Base-by-base conservation (phyloP, 2,888 invertebrate species). In the Gymnoscelis rufifasciata region DNA sequence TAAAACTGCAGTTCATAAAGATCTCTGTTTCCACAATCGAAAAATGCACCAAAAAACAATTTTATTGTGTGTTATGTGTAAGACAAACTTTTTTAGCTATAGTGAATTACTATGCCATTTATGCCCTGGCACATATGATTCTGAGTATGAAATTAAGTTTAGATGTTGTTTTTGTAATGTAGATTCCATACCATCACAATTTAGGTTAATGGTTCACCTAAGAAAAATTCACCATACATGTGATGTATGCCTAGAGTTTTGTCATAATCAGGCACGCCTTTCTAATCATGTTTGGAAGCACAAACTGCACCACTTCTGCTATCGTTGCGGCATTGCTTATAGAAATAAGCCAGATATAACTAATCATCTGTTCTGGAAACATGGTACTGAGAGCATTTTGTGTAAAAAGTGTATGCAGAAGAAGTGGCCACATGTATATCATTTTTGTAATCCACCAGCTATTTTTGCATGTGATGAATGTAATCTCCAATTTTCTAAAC, bases 261-360 rank as follows among this genome's bases (percentile, higher is more conserved):
- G 95, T 64, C 91, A 92, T 40, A 93, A 92, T 70, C 96, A 96
- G 69, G 91, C 92, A 56, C 92, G 93, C 57, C 83, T 96, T 1
- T 95, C 95, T 0, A 94, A 94, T 62, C 96, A 96, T 68, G 94
- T 96, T 13, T 95, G 95, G 94, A 96, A 96, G 80, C 96, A 96
- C 71, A 96, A 96, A 78, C 77, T 96, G 29, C 92, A 95, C 74
- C 95, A 96, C 78, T 83, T 95, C 44, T 96, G 96, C 69, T 96
- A 95, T 73, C 91, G 95, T 14, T 96, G 96, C 74, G 95, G 95
- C 24, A 94, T 96, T 54, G 93, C 96, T 0, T 96, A 96, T 71
- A 91, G 95, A 57, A 96, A 95, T 76, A 95, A 95, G 72, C 93
- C 93, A 43, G 95, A 96, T 67, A 96, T 96, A 48, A 95, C 94